A percentile compares a stretch with the other conserved stretches of the same genome.
Evolutionary conservation across 2,113 vertebrate species (phyloP).

Genomic region (Apteryx mantelli): DNA sequence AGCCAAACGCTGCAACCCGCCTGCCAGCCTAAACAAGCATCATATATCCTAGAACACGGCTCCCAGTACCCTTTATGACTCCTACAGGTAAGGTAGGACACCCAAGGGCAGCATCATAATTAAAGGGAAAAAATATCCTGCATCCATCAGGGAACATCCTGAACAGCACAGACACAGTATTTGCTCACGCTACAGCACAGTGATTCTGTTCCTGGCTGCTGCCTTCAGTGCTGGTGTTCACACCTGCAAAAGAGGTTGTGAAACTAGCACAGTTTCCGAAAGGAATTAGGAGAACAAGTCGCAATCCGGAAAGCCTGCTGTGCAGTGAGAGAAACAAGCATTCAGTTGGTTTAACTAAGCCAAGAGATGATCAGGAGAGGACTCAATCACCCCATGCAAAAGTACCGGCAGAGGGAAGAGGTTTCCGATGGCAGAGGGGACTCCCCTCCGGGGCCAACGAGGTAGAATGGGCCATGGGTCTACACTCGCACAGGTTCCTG

Average conservation of each 20-base stretch:
- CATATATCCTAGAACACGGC: background rate
- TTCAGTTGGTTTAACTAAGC: background rate
- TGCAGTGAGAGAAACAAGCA: background rate
- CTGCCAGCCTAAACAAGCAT: background rate
- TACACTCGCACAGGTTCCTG: background rate
- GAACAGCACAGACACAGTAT: background rate
- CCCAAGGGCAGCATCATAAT: background rate
- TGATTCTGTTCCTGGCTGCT: constrained; percentile 24
- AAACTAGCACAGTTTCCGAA: constrained; percentile 51
- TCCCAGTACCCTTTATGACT: background rate
- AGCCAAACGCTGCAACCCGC: background rate
- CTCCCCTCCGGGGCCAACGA: background rate
- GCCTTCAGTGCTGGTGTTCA: background rate
- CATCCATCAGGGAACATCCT: constrained; percentile 2
- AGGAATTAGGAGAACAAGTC: constrained; percentile 20
- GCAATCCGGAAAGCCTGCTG: constrained; percentile 31
- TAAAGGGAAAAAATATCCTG: constrained; percentile 19
- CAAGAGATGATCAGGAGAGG: background rate
- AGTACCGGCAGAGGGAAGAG: background rate
- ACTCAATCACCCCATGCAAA: background rate
- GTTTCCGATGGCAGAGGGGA: background rate
- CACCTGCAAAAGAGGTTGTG: background rate
- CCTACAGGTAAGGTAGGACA: background rate
- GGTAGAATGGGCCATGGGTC: background rate
- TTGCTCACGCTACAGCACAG: constrained; percentile 13